Evolutionary conservation across 2,113 vertebrate species (phyloP).

Genomic region (Hymenochirus boettgeri): DNA sequence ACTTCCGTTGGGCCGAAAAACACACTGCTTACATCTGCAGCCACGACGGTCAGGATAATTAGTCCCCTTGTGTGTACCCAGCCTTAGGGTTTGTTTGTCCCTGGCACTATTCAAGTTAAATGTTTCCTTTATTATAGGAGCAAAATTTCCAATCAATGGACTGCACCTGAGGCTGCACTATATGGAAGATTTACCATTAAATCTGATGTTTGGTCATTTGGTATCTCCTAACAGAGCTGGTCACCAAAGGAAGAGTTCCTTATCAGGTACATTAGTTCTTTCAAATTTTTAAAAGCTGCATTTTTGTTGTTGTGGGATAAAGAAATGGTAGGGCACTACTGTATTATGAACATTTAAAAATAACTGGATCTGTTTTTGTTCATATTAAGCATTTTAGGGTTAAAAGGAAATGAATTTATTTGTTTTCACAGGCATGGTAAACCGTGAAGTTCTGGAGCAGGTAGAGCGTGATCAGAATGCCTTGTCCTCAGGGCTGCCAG

Average conservation of each 20-base stretch:
- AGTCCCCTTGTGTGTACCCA: too few species aligned
- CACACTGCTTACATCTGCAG: too few species aligned
- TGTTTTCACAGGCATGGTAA: constrained; percentile 82
- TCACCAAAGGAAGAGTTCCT: constrained; percentile 92
- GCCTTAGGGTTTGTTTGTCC: too few species aligned
- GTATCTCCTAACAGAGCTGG: constrained; percentile 88
- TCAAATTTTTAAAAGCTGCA: too few species aligned
- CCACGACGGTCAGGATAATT: too few species aligned
- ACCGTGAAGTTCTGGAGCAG: constrained; percentile 91
- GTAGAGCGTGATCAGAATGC: constrained; percentile 90
- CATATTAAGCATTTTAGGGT: too few species aligned
- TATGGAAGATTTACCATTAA: constrained; percentile 96
- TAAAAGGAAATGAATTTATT: constrained; percentile 13
- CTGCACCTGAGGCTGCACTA: constrained; percentile 86
- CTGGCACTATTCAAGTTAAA: not conserved
- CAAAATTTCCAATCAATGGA: constrained; percentile 97
- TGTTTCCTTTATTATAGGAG: constrained; percentile 63
- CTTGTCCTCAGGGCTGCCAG: constrained; percentile 89
- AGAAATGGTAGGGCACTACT: too few species aligned
- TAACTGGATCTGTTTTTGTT: too few species aligned
- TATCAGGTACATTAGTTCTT: constrained; percentile 79
- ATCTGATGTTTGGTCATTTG: constrained; percentile 94
- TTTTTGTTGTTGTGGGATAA: too few species aligned
- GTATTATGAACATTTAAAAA: not conserved
- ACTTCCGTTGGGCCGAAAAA: too few species aligned